Evolutionary conservation across 2,113 vertebrate genomes (phyloP), one percentile per base, ranked within the genome.

Genomic region (Tiliqua scincoides): DNA sequence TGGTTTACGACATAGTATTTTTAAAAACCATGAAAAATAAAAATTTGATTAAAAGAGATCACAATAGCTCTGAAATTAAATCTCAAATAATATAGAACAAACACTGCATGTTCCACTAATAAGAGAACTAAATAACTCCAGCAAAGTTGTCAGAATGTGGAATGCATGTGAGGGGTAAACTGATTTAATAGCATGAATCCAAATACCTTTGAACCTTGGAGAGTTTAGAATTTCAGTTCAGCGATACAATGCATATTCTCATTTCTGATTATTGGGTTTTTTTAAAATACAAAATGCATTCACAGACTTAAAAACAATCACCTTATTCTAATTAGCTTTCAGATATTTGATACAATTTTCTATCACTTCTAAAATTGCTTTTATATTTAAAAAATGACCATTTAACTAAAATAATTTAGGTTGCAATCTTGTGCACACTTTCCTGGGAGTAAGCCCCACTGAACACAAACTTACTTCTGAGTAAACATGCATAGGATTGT

Each of bases 31-130:
- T 79, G 35, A 87, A 79, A 87, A 80, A 65, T 43, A 63, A 79
- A 87, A 91, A 89, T 87, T 67, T 62, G 79, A 92, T 79, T 91
- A 57, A 84, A 86, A 89, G 86, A 89, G 70, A 87, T 91, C 78
- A 83, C 84, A 91, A 79, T 78, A 76, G 75, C 73, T 85, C 74
- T 92, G 88, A 92, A 93, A 87, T 10, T 30, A 89, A 74, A 25
- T n/a, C 65, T 88, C 76, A 82, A 77, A 15, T 74, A 79, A 78
- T 88, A 78, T 87, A 73, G 88, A 89, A 89, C 68, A 63, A 89
- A 89, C 68, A 63, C 83, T 88, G 62, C 70, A 3, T 84, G 52
- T 21, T 84, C 77, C 43, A 65, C 59, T 84, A 52, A 79, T 73
- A 81, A 79, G 72, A 84, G 87, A 87, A 86, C 54, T 74, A 37